Base-by-base conservation (phyloP, 2,888 invertebrate genomes). In the Pollenia griseotomentosa region DNA sequence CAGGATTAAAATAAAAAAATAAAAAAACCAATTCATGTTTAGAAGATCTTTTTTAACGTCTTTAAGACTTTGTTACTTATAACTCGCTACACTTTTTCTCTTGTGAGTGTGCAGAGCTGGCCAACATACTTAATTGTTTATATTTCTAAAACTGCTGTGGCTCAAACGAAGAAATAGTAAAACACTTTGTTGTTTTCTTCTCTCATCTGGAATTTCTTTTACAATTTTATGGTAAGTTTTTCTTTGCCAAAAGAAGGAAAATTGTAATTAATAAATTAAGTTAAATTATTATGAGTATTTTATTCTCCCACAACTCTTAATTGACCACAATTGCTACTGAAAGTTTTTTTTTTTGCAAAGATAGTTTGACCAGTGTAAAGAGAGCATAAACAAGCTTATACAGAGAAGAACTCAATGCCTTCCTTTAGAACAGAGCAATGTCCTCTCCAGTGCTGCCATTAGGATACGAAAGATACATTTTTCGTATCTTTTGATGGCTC, bases 211-310 rank as follows among this genome's bases (percentile, higher is more conserved):
- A 78, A 70, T 16, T 10, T 78, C 55, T 48, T 83, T 14, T 55
- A 75, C 57, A 83, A 77, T 66, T 86, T 83, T 87, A 87, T 87
- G 86, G 86, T 87, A 87, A 87, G 86, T 83, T 51, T 33, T 33
- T 23, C 14, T 63, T 46, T 46, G 14, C 42, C 78, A 66, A 44
- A 42, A 66, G 12, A 63, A 46, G 6, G 63, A 61, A 10, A 59
- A 16, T 53, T 59, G n/a, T 8, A 48, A 48, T 48, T 59, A 66
- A 51, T 44, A 53, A 55, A 40, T 55, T n/a, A 57, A 68, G 23
- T 78, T 68, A 10, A 55, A 10, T 33, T 33, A 33, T 33, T 33
- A 6, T 33, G 6, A 10, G 14, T 33, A 14, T 33, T 59, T 59
- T 63, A 7, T 6, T 63, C 42, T 44, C 4, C 0, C 3, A 7